Percentiles rank a stretch among this genome's conserved stretches.
phyloP scores from a whole-genome alignment of 2,888 invertebrate genomes.

The Tachina lurida region DNA sequence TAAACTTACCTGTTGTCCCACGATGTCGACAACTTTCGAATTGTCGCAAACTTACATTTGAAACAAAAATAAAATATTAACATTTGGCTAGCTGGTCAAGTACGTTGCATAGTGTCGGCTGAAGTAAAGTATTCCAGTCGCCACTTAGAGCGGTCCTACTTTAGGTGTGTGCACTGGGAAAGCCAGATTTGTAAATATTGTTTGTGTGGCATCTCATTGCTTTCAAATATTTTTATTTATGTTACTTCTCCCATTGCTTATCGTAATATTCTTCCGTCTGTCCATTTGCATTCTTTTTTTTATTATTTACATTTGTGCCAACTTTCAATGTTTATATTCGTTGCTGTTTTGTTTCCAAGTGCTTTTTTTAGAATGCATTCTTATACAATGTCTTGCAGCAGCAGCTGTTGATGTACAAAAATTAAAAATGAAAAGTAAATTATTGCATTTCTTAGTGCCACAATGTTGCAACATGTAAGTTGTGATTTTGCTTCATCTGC shows the following conservation, averaged over 20 bases:
- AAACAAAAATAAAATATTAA: too few relatives aligned
- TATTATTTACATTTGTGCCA: constrained; percentile 27
- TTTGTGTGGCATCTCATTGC: constrained; percentile 13
- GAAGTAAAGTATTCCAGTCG: too few relatives aligned
- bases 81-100: too few relatives aligned
- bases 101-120: too few relatives aligned
- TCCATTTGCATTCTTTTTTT: constrained; percentile 2
- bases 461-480: constrained; percentile 39
- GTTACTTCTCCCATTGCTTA: constrained; percentile 41
- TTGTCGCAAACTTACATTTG: too few relatives aligned
- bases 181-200: not conserved
- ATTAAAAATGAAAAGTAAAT: constrained; percentile 11
- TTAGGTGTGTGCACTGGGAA: too few relatives aligned
- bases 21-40: too few relatives aligned
- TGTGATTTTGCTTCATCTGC: not conserved
- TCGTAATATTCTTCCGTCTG: constrained; percentile 17
- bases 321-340: constrained; percentile 9
- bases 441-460: constrained; percentile 28
- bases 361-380: constrained; percentile 51
- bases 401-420: constrained; percentile 39
- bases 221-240: constrained; percentile 26
- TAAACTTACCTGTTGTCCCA: too few relatives aligned
- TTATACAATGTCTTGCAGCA: constrained; percentile 31
- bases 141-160: too few relatives aligned
- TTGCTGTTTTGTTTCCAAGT: constrained; percentile 40